Evolutionary conservation across 2,888 invertebrate genomes (phyloP).

Genomic region (Cheilosia soror): DNA sequence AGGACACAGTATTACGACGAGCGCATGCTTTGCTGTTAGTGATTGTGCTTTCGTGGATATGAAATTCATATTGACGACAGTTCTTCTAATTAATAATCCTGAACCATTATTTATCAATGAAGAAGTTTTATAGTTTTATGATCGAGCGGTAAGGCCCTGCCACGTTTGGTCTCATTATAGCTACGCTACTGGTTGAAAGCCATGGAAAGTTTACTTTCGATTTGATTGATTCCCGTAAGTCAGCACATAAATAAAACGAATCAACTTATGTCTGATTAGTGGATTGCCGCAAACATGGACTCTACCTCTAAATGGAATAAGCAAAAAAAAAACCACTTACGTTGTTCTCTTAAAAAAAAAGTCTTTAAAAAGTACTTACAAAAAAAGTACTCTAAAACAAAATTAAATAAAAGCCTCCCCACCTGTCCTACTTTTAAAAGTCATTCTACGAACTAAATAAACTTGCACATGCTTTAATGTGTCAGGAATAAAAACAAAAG

Average conservation of each 20-base stretch:
- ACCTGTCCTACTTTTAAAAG: conserved; percentile 45
- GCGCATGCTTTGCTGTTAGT: no score
- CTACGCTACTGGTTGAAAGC: no score
- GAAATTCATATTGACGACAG: no score
- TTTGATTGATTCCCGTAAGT: no score
- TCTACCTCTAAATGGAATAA: neutral
- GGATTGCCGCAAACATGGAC: neutral
- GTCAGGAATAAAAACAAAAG: conserved; percentile 40
- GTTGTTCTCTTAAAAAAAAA: neutral
- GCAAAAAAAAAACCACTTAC: neutral
- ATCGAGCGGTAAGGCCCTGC: no score
- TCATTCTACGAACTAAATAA: conserved; percentile 40
- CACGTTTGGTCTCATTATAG: no score
- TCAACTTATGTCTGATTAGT: neutral
- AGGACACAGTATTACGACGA: no score
- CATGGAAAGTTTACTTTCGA: no score
- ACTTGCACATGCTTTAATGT: conserved; percentile 50
- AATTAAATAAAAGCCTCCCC: conserved; percentile 39
- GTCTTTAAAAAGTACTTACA: neutral
- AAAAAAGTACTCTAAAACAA: conserved; percentile 27
- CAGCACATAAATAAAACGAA: neutral
- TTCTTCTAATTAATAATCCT: no score
- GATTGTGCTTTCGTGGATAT: no score
- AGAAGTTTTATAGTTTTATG: no score
- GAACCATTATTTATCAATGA: no score